Evolutionary conservation across 2,113 vertebrate species (phyloP).

Genomic region (Noctilio leporinus): DNA sequence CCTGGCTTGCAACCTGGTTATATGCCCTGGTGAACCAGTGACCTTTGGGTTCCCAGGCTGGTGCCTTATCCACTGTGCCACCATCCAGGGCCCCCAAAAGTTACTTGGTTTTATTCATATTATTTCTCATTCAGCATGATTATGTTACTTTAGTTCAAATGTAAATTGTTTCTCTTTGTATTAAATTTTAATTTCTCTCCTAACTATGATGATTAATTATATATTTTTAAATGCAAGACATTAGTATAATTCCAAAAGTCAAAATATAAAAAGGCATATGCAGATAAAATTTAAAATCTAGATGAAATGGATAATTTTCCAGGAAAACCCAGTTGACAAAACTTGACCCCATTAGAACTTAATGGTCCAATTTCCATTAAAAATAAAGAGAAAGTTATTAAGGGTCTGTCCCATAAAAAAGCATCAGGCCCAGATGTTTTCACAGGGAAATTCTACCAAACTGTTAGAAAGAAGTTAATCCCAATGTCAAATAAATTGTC

Average conservation of each 20-base stretch:
- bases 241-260: constrained; percentile 5
- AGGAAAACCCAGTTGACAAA: background rate
- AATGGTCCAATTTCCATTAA: background rate
- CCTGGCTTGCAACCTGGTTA: no score
- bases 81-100: no score
- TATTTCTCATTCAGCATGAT: constrained; percentile 8
- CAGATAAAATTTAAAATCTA: constrained; percentile 14
- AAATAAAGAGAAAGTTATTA: background rate
- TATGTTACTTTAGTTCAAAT: background rate
- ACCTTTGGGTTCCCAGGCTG: no score
- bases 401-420: background rate
- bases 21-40: no score
- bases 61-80: no score
- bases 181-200: background rate
- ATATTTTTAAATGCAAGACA: background rate
- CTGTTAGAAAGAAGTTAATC: background rate
- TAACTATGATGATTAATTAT: background rate
- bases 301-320: background rate
- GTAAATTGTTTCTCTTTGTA: background rate
- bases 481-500: constrained; percentile 12
- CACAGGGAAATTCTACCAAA: constrained; percentile 4
- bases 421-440: background rate
- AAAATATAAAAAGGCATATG: constrained; percentile 21
- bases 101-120: background rate
- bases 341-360: background rate